Base-by-base conservation (phyloP, 1,140 invertebrate species). In the Doryteuthis pealeii region DNA sequence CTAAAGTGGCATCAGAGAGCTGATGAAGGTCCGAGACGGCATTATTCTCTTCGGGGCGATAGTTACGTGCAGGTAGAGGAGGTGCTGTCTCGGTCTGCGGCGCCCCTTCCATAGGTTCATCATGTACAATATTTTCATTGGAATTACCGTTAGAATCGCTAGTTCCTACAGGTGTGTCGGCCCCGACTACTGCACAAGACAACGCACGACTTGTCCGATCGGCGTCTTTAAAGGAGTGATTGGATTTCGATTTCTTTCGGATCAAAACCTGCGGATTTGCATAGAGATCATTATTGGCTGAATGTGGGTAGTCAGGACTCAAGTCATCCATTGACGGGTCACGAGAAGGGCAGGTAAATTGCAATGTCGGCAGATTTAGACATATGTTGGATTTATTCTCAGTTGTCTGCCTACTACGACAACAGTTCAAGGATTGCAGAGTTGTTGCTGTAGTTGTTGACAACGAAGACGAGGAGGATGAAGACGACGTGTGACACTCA, bases 191-290 rank as follows among this genome's bases (percentile, higher is more conserved):
- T 62, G 5, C 54, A 62, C 26, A 62, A n/a, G 54, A n/a, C 10
- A 18, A 62, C 18, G 5, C 54, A 14, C 26, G 18, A 22, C 54
- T 62, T 22, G 54, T 62, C 18, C 54, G 54, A 22, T 62, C 54
- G 6, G 54, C 18, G 6, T 62, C 54, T 62, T 62, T 22, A 22
- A 62, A 62, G 6, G 54, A 62, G 18, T 62, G 54, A n/a, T 22
- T 22, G 5, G 54, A 62, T 22, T 28, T 22, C 10, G 66, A 68
- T 22, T 68, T 68, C 30, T 68, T 68, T 5, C 66, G 66, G 22
- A 68, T 68, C n/a, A 68, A 32, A 26, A 68, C 31, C 31, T 68
- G 28, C 8, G 66, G 32, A 22, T 68, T 68, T 32, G 66, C 66
- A 33, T 68, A 68, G 66, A 68, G 66, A 8, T 68, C 66, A 68